These are phyloP conservation scores for Todiramphus chloris DNA, from an alignment of 2,113 vertebrate genomes.

Conservation along the genomic window DNA sequence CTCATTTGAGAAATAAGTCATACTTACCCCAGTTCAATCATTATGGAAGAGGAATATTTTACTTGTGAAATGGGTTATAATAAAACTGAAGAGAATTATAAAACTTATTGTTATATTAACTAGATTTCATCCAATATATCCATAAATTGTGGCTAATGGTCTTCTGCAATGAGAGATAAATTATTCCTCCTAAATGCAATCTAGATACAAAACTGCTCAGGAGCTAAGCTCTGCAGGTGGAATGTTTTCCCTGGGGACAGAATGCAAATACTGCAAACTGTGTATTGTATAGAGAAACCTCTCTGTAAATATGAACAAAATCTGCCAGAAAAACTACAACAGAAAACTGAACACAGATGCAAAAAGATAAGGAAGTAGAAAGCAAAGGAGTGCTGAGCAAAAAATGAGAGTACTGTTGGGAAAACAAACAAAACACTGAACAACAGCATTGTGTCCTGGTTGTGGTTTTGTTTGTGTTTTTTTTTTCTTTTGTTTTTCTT, in stretches of 20 bases:
- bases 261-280: neutral
- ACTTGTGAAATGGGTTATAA: neutral
- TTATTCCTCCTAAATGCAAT: neutral
- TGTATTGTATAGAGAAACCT: neutral
- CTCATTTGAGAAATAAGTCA: neutral
- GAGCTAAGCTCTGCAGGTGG: neutral
- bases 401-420: neutral
- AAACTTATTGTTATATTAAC: neutral
- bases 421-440: neutral
- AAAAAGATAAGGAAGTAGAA: neutral
- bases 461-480: neutral
- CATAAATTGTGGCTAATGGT: neutral
- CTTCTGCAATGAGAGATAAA: neutral
- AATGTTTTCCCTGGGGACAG: neutral
- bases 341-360: neutral
- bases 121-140: neutral
- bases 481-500: neutral
- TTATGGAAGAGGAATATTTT: neutral
- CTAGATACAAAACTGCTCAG: neutral
- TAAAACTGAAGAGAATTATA: neutral
- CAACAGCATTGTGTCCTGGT: accelerated
- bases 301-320: neutral
- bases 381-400: neutral
- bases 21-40: neutral
- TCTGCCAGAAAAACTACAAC: neutral